Conservation (phyloP, 2,113 vertebrate species). For the Plectropomus leopardus region DNA sequence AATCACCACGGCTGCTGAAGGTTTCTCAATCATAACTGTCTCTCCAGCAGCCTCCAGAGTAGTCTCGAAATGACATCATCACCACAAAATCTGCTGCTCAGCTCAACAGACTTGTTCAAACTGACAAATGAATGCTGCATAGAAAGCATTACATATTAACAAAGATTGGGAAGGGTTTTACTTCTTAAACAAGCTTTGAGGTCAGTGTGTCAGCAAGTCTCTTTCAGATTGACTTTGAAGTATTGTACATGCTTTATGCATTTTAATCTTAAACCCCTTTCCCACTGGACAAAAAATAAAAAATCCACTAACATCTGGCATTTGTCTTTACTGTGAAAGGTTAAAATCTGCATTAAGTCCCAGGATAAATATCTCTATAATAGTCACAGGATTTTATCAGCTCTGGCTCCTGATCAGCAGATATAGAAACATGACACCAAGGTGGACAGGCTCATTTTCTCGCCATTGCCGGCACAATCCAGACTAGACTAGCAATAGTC, state of each 20-base stretch:
- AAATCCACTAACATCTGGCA: no score
- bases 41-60: not conserved
- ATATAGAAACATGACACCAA: no score
- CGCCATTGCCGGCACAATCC: no score
- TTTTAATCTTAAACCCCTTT: no score
- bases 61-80: not conserved
- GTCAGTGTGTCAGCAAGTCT: not conserved
- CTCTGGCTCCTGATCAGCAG: no score
- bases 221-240: not conserved
- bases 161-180: not conserved
- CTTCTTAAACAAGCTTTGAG: not conserved
- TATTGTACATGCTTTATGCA: not conserved
- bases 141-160: not conserved
- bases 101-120: constrained; percentile 11
- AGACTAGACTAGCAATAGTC: no score
- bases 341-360: no score
- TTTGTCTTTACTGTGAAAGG: no score
- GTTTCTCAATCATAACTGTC: not conserved
- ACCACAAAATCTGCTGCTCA: not conserved
- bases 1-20: not conserved
- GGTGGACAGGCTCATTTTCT: no score
- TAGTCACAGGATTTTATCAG: no score
- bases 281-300: no score
- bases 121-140: not conserved
- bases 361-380: no score